Conservation (phyloP, 2,888 invertebrate genomes). For the Carterocephalus palaemon region DNA sequence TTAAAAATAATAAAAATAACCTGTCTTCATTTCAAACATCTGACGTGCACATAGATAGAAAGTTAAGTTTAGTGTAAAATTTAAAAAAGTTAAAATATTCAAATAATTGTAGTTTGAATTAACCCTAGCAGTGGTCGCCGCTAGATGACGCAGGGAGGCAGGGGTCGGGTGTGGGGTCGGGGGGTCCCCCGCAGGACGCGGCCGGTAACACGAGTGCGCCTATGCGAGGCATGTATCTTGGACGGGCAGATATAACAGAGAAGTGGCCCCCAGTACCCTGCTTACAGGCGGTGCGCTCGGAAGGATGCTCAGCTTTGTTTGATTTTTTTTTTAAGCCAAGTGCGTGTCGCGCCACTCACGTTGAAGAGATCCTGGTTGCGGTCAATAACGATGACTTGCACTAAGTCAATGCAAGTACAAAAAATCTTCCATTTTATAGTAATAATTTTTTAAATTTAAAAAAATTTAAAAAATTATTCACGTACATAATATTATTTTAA, state of each 20-base stretch:
- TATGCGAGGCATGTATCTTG: conserved; percentile 80
- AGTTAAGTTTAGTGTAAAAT: conserved; percentile 1
- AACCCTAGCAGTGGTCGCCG: conserved; percentile 74
- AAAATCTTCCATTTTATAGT: no score
- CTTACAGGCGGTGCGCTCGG: conserved; percentile 46
- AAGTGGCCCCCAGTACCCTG: conserved; percentile 77
- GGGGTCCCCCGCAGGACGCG: conserved; percentile 58
- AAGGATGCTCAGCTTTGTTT: conserved; percentile 52
- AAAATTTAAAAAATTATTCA: no score
- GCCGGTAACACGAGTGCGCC: conserved; percentile 79
- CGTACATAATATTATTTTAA: no score
- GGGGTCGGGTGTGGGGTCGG: conserved; percentile 38
- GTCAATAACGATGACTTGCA: no score
- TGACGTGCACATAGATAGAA: no score
- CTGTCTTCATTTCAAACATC: no score
- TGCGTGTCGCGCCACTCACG: no score
- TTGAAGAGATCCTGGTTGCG: no score
- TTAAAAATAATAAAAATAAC: no score
- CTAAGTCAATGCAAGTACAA: no score
- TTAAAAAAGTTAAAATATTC: conserved; percentile 56
- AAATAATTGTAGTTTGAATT: conserved; percentile 72
- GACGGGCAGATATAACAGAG: conserved; percentile 79
- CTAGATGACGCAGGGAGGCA: conserved; percentile 71
- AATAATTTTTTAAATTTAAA: no score
- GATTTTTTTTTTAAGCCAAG: no score